These are phyloP conservation scores for Aricia artaxerxes DNA, from an alignment of 2,888 invertebrate species.

Conservation along the genomic window DNA sequence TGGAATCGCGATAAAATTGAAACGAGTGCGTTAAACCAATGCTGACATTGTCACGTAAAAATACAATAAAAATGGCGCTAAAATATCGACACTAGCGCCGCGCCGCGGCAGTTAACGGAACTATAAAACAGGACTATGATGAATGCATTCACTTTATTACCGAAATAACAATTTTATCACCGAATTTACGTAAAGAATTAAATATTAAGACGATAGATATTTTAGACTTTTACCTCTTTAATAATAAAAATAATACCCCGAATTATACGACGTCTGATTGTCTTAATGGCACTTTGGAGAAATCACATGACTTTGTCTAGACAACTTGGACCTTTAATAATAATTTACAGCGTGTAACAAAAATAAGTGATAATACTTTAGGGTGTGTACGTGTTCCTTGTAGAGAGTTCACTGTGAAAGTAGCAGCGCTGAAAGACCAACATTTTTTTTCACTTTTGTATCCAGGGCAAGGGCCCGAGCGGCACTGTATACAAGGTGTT, in stretches of 20 bases:
- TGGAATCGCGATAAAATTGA: neutral
- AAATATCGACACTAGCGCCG: conserved; percentile 21
- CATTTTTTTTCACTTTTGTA: too few relatives aligned
- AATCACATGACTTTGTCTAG: neutral
- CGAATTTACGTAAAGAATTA: neutral
- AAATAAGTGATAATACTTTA: too few relatives aligned
- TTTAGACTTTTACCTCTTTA: too few relatives aligned
- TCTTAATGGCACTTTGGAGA: too few relatives aligned
- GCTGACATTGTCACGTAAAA: conserved; percentile 24
- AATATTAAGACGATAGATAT: neutral
- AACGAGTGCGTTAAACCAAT: conserved; percentile 22
- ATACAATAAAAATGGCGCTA: conserved; percentile 27
- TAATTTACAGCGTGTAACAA: too few relatives aligned
- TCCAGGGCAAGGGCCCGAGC: too few relatives aligned
- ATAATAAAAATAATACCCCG: too few relatives aligned
- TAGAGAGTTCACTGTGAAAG: too few relatives aligned
- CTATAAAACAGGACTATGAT: conserved; percentile 15
- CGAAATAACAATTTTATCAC: conserved; percentile 9
- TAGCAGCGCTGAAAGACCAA: too few relatives aligned
- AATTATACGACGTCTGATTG: too few relatives aligned
- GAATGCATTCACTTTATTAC: conserved; percentile 1
- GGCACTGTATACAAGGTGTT: too few relatives aligned
- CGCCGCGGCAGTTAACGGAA: neutral
- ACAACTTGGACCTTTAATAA: neutral
- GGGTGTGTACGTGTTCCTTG: too few relatives aligned